Percentiles rank a stretch among this genome's conserved stretches.
Conservation (phyloP, 2,888 invertebrate genomes). For the Nycteola revayana region DNA sequence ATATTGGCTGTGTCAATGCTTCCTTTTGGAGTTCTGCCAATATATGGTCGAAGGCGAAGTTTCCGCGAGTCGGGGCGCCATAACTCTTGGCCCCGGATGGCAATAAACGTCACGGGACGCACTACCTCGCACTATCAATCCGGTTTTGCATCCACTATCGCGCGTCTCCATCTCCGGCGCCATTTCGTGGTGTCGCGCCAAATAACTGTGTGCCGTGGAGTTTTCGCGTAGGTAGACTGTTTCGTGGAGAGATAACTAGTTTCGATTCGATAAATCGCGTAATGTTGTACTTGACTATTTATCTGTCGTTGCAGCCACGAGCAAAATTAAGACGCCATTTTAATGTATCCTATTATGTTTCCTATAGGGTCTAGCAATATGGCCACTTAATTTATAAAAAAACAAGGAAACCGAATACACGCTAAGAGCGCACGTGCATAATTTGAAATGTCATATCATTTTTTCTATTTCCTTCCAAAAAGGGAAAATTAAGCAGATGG, state of each 20-base stretch:
- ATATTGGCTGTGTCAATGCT: conserved; percentile 45
- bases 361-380: too few relatives aligned
- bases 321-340: too few relatives aligned
- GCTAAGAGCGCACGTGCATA: too few relatives aligned
- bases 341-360: too few relatives aligned
- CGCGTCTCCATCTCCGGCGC: conserved; percentile 59
- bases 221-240: too few relatives aligned
- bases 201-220: conserved; percentile 1
- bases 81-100: conserved; percentile 59
- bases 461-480: not conserved
- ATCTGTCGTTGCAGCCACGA: too few relatives aligned
- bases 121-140: conserved; percentile 69
- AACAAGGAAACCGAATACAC: too few relatives aligned
- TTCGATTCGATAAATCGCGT: too few relatives aligned
- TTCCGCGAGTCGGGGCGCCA: conserved; percentile 54
- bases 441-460: not conserved
- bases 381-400: too few relatives aligned
- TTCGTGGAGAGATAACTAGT: too few relatives aligned
- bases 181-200: conserved; percentile 25
- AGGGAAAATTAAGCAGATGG: conserved; percentile 15
- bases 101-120: conserved; percentile 69
- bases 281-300: too few relatives aligned
- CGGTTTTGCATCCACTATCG: conserved; percentile 70
- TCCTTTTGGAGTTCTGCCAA: conserved; percentile 71
- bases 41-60: conserved; percentile 65